These are phyloP conservation scores for Drosophila sordidula DNA, from an alignment of 2,888 invertebrate species.

Conservation along the genomic window DNA sequence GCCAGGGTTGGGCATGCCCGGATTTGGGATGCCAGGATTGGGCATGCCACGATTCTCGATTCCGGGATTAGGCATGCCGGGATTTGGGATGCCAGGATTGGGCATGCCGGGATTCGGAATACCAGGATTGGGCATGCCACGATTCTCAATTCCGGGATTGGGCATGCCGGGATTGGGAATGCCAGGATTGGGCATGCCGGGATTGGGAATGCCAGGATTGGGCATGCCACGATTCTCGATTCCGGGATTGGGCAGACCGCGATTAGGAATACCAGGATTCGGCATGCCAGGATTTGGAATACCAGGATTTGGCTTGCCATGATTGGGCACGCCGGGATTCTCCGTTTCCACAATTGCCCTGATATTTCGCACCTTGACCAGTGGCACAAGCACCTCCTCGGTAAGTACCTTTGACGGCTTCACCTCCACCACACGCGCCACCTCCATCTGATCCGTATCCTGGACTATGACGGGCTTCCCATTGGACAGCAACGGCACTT, in stretches of 20 bases:
- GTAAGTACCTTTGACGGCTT: slow-evolving; percentile 39
- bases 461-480: slow-evolving; percentile 59
- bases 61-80: not conserved
- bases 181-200: slow-evolving; percentile 36
- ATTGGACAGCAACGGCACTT: slow-evolving; percentile 66
- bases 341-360: slow-evolving; percentile 37
- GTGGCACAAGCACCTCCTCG: slow-evolving; percentile 48
- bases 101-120: slow-evolving; percentile 35
- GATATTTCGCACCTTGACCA: slow-evolving; percentile 38
- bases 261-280: slow-evolving; percentile 28
- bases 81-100: slow-evolving; percentile 28
- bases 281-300: slow-evolving; percentile 38
- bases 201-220: slow-evolving; percentile 32
- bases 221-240: slow-evolving; percentile 29
- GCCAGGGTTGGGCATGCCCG: slow-evolving; percentile 34
- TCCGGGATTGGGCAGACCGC: not conserved
- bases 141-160: slow-evolving; percentile 1
- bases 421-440: slow-evolving; percentile 62
- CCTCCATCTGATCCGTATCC: slow-evolving; percentile 46
- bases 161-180: not conserved
- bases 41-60: slow-evolving; percentile 11
- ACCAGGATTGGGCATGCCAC: slow-evolving; percentile 37
- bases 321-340: slow-evolving; percentile 21
- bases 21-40: slow-evolving; percentile 22
- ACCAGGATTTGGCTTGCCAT: slow-evolving; percentile 37